These are phyloP conservation scores for Oreochromis niloticus DNA, from an alignment of 2,113 vertebrate species.

Conservation along the genomic window DNA sequence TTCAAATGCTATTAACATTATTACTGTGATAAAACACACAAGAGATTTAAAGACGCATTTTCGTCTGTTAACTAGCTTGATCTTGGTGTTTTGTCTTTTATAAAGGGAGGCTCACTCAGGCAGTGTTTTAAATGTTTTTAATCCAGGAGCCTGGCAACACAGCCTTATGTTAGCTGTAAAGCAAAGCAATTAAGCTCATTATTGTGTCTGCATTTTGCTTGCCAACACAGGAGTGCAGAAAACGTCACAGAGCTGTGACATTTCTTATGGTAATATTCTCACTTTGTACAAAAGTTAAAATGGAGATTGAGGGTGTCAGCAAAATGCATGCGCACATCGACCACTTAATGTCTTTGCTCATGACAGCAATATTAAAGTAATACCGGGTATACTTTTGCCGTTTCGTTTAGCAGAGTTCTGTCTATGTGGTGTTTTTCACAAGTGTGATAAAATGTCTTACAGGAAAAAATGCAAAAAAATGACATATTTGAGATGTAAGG, in stretches of 20 bases:
- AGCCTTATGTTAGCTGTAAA: slow-evolving; percentile 31
- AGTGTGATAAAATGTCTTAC: neutral
- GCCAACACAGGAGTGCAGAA: slow-evolving; percentile 36
- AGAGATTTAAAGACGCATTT: neutral
- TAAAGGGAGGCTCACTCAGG: neutral
- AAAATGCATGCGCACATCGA: neutral
- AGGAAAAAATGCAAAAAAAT: neutral
- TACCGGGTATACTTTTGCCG: neutral
- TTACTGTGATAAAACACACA: neutral
- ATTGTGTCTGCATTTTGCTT: slow-evolving; percentile 26
- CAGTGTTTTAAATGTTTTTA: slow-evolving; percentile 25
- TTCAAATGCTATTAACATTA: neutral
- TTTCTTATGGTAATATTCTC: neutral
- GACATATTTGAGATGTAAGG: neutral
- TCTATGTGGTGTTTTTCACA: neutral
- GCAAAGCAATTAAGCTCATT: slow-evolving; percentile 58
- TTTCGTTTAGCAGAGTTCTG: neutral
- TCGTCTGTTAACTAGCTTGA: neutral
- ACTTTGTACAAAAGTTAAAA: slow-evolving; percentile 25
- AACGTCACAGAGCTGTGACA: slow-evolving; percentile 18
- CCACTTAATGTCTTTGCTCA: neutral
- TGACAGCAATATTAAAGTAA: neutral
- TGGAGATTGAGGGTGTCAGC: neutral
- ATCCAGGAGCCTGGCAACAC: slow-evolving; percentile 33
- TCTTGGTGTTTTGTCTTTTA: neutral